These are phyloP conservation scores for Caenorhabditis macrosperma DNA, from an alignment of 2,888 invertebrate genomes.

Conservation along the genomic window DNA sequence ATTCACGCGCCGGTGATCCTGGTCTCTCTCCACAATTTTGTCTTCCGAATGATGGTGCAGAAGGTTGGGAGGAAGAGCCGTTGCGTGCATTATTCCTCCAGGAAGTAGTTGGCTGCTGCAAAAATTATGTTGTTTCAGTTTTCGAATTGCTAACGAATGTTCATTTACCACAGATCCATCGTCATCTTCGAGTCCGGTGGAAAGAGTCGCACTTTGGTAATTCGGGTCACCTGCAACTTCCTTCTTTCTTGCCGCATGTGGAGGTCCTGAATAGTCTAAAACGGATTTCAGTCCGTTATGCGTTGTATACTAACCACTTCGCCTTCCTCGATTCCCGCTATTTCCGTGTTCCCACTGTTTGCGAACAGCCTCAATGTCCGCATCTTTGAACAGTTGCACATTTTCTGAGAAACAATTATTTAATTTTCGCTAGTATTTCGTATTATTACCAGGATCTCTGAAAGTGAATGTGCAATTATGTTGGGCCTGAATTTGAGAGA, in stretches of 20 bases:
- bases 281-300: too few species aligned
- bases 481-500: conserved; percentile 22
- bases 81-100: too few species aligned
- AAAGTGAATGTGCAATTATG: background rate
- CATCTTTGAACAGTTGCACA: conserved; percentile 2
- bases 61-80: too few species aligned
- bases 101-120: conserved; percentile 1
- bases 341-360: conserved; percentile 15
- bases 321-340: background rate
- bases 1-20: background rate
- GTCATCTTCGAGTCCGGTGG: conserved; percentile 1
- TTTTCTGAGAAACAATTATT: conserved; percentile 4
- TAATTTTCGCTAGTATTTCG: background rate
- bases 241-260: background rate
- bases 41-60: background rate
- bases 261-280: background rate
- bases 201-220: background rate
- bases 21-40: background rate
- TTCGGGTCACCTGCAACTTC: conserved; percentile 11
- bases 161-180: conserved; percentile 25
- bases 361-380: conserved; percentile 1
- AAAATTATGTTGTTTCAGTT: background rate
- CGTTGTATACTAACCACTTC: background rate
- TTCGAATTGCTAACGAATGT: background rate
- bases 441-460: conserved; percentile 4